Base-by-base conservation (phyloP, 1,140 invertebrate genomes). In the Zaprionus africanus region DNA sequence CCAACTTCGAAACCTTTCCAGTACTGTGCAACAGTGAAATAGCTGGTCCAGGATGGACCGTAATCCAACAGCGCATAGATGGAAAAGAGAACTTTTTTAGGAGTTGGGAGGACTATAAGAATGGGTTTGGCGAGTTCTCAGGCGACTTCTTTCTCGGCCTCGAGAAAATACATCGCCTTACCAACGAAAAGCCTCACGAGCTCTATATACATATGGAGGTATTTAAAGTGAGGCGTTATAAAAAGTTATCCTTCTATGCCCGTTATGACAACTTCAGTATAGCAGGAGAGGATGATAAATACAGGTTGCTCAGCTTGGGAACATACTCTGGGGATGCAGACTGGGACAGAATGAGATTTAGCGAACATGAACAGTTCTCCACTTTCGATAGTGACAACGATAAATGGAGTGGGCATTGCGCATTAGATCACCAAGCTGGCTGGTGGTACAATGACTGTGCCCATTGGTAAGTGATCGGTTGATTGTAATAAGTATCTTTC, bases 401-500 rank as follows among this genome's bases (percentile, higher is more conserved):
- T 41, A 15, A 15, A 41, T 0, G 0, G 2, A n/a, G 0, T 41
- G 2, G 6, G 2, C 7, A 9, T n/a, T 41, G 38, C 38, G 38
- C 38, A 15, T 0, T 0, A 7, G 5, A 41, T 0, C 1, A 1
- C 0, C 5, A n/a, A 2, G 13, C 5, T 41, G 38, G 38, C 0
- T 41, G 38, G 38, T 41, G 38, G 38, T 41, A n/a, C 1, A n/a
- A 2, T 7, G 0, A 1, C 0, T 41, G 38, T 41, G 0, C 5
- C 0, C 0, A 2, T n/a, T 41, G 15, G 38, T 41, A n/a, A 41
- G 38, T n/a, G 6, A n/a, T 41, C 38, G 15, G 5, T n/a, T n/a
- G 15, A 41, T 41, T n/a, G 38, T 7, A 7, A 41, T 41, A 41
- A 5, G 15, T 5, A n/a, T 41, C 1, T n/a, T 41, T n/a, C 38